These are phyloP conservation scores for Drosophila obscura DNA, from an alignment of 1,140 invertebrate species.

Conservation along the genomic window DNA sequence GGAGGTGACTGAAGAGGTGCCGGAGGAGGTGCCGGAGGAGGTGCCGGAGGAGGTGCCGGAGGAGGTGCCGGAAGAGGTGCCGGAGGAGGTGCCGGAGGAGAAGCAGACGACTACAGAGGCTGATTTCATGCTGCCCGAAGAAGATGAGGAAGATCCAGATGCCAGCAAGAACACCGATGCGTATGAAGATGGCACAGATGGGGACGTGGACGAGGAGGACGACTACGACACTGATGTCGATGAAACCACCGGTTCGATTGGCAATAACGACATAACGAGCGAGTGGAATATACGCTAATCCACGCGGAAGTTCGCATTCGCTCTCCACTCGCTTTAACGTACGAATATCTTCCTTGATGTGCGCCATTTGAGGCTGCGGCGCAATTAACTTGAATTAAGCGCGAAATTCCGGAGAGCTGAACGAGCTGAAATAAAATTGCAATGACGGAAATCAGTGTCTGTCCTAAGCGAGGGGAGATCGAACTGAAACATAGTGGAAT, in stretches of 20 bases:
- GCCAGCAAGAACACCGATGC: neutral
- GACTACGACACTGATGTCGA: neutral
- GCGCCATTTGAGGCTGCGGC: neutral
- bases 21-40: neutral
- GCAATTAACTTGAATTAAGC: too few species aligned
- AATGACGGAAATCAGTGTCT: neutral
- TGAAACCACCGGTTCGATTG: neutral
- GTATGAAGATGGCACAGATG: neutral
- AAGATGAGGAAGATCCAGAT: neutral
- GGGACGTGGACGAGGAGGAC: neutral
- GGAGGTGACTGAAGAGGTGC: neutral
- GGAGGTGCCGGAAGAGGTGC: neutral
- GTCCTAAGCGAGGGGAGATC: conserved; percentile 2
- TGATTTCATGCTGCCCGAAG: neutral
- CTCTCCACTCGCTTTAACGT: too few species aligned
- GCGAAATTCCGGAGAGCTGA: neutral
- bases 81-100: neutral
- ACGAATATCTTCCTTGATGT: too few species aligned
- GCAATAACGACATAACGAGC: neutral
- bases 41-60: neutral
- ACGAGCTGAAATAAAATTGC: neutral
- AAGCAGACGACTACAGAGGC: neutral
- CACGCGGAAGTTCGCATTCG: too few species aligned
- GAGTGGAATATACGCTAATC: neutral
- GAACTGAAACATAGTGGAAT: too few species aligned